Evolutionary conservation across 2,888 invertebrate genomes (phyloP), one percentile per base, ranked within the genome.

Genomic region (Ceramica pisi): DNA sequence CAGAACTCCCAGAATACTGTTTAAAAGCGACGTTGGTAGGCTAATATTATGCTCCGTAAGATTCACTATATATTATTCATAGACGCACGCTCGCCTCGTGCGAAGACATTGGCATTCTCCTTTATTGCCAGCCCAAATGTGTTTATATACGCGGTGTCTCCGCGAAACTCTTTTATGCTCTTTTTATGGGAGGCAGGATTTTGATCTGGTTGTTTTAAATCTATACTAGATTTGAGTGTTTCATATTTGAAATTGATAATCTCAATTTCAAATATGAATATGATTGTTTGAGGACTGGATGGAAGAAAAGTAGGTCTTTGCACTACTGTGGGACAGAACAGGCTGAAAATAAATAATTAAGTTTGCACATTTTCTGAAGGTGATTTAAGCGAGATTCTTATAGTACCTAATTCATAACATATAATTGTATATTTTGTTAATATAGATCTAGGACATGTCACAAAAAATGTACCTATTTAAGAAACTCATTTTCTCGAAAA

Each of bases 21-120:
- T 72, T 64, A 66, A 71, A 66, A 65, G 51, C 53, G 41, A 31
- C 55, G 76, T 66, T 51, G 38, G 66, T 60, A 71, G 62, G 57
- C 75, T 59, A 64, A 75, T 75, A 69, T 73, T 73, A 71, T 76
- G 81, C 67, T 74, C 53, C 62, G 61, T 71, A 69, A 80, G 81
- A 82, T 68, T 84, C 78, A 67, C 85, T 84, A 78, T 84, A 82
- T 81, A 80, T 84, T 84, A 84, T 84, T 85, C 84, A 84, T 81
- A 80, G 73, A 73, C 85, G 83, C 82, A 82, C 84, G 82, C 72
- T 75, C 74, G 75, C 69, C 76, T 75, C 63, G 57, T 75, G 78
- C 70, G 84, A 83, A 83, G 75, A 84, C 81, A 78, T 84, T 81
- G 74, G 56, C 80, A 80, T 81, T 73, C 64, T 74, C 74, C 81